Base-by-base conservation (phyloP, 2,888 invertebrate species). In the Lampropteryx suffumata region DNA sequence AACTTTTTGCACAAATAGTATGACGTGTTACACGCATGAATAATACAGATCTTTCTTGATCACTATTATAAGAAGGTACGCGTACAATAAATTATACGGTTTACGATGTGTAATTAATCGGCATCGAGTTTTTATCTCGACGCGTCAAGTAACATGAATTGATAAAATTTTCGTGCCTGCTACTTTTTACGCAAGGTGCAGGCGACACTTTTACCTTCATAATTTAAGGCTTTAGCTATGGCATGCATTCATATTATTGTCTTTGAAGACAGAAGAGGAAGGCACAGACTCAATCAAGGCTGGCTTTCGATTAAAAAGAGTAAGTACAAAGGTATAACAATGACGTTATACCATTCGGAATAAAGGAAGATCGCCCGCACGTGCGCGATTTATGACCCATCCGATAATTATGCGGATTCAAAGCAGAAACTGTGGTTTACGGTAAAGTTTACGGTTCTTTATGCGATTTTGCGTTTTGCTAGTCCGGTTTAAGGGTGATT, bases 321-420 rank as follows among this genome's bases (percentile, higher is more conserved):
- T 24, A 7, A 6, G 24, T 7, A 17, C 12, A 34, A 4, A 37
- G 52, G 50, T 47, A 36, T 50, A 32, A 59, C 39, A 52, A 45
- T 47, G 35, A 49, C 37, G 36, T 37, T 36, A 46, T 36, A 42
- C 24, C 37, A 61, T 45, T 56, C 61, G 57, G 59, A 68, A 64
- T 65, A 61, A 65, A 66, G 54, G 51, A 57, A 58, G 63, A 61
- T 48, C 62, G 55, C 69, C 68, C 76, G 73, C 75, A 71, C 76
- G 69, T 69, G 60, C 61, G 59, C 53, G 76, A 88, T 86, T 87
- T 89, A 88, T 86, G 67, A 75, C 80, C 75, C 77, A 78, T 81
- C 75, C 79, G 79, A 87, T 86, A 87, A 87, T 87, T 87, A 84
- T 84, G 76, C 81, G 81, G 82, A 85, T 82, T 82, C 82, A 79